Conservation (phyloP, 2,797 vertebrate species). For the Sebastiscus tertius region DNA sequence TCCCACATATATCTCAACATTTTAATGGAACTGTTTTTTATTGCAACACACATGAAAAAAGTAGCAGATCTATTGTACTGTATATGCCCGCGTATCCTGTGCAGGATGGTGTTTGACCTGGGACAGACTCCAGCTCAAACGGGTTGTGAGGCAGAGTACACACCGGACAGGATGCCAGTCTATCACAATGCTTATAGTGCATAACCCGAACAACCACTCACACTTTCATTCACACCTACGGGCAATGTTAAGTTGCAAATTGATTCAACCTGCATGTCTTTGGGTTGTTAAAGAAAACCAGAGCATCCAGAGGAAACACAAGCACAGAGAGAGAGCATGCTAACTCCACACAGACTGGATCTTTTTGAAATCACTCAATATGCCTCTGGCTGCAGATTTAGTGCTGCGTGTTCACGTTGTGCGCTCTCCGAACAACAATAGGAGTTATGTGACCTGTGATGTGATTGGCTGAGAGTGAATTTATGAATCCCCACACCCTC, state of each 20-base stretch:
- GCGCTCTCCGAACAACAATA: no score
- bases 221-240: neutral
- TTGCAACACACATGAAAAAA: neutral
- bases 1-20: neutral
- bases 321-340: neutral
- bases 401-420: no score
- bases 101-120: neutral
- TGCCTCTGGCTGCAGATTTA: no score
- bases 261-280: neutral
- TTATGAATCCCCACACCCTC: no score
- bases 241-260: neutral
- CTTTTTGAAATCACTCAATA: no score
- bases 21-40: no score
- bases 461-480: no score
- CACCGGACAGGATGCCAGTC: neutral
- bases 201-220: neutral
- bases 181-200: neutral
- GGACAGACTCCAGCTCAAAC: neutral
- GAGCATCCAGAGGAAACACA: neutral
- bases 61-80: neutral
- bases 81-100: neutral
- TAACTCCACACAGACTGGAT: neutral
- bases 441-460: no score
- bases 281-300: neutral
- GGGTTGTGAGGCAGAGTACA: fast-evolving